Evolutionary conservation across 1,140 invertebrate species (phyloP).

Genomic region (Caenorhabditis inopinata): DNA sequence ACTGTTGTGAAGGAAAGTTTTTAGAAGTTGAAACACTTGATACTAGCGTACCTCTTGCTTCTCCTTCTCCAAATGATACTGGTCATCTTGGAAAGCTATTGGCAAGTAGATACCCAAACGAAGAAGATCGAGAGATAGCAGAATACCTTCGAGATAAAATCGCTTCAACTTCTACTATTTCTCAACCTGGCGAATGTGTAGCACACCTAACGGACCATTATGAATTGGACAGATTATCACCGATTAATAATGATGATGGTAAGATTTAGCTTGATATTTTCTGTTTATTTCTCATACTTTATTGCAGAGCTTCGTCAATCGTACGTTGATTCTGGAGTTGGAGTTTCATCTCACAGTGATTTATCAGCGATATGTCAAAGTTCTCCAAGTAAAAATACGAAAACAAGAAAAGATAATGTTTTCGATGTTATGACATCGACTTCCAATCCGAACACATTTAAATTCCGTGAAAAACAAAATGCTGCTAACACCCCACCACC

Average conservation of each 20-base stretch:
- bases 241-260: slow-evolving; percentile 10
- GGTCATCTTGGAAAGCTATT: background rate
- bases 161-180: background rate
- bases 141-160: background rate
- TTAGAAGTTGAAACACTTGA: background rate
- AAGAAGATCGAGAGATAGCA: slow-evolving; percentile 6
- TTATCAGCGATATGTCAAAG: slow-evolving; percentile 42
- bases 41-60: background rate
- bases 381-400: background rate
- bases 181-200: background rate
- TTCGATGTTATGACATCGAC: slow-evolving; percentile 16
- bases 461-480: background rate
- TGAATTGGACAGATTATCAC: background rate
- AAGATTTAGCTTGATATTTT: background rate
- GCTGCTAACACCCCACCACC: background rate
- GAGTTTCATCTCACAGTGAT: slow-evolving; percentile 46
- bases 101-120: slow-evolving; percentile 19
- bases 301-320: slow-evolving; percentile 32
- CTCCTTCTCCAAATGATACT: background rate
- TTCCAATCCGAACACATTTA: background rate
- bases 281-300: no score
- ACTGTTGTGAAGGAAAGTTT: slow-evolving; percentile 12
- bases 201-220: slow-evolving; percentile 11
- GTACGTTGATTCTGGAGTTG: slow-evolving; percentile 46
- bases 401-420: background rate